These are phyloP conservation scores for Deroptyus accipitrinus DNA, from an alignment of 2,113 vertebrate species.

Conservation along the genomic window DNA sequence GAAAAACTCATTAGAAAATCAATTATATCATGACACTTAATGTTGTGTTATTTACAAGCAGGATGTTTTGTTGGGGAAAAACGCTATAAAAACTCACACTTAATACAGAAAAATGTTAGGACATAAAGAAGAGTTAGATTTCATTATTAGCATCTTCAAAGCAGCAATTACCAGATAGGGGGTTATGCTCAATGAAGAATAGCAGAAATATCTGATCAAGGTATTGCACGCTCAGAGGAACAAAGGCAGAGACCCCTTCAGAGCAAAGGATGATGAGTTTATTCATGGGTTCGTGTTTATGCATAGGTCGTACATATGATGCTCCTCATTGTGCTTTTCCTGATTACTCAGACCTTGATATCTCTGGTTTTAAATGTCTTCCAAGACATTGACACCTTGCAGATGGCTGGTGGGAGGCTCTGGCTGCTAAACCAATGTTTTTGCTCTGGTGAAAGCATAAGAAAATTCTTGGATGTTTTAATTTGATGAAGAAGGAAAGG, in stretches of 20 bases:
- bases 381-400: background rate
- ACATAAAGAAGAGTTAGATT: constrained; percentile 60
- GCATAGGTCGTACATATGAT: rapidly evolving
- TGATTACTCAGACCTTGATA: rapidly evolving
- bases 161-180: background rate
- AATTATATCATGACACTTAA: constrained; percentile 68
- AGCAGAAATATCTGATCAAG: background rate
- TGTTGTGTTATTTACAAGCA: constrained; percentile 66
- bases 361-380: background rate
- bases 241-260: background rate
- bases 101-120: constrained; percentile 57
- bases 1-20: constrained; percentile 71
- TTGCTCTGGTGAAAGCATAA: background rate
- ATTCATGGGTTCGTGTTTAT: background rate
- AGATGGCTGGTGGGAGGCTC: background rate
- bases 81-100: constrained; percentile 52
- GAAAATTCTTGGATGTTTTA: rapidly evolving
- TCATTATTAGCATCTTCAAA: constrained; percentile 53
- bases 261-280: background rate
- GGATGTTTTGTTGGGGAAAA: constrained; percentile 45
- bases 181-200: background rate
- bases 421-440: background rate
- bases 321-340: background rate
- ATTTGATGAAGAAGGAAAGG: background rate
- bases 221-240: background rate